A percentile compares a stretch with the other conserved stretches of the same genome.
phyloP scores from a whole-genome alignment of 2,888 invertebrate genomes.

The Drosophila colorata region DNA sequence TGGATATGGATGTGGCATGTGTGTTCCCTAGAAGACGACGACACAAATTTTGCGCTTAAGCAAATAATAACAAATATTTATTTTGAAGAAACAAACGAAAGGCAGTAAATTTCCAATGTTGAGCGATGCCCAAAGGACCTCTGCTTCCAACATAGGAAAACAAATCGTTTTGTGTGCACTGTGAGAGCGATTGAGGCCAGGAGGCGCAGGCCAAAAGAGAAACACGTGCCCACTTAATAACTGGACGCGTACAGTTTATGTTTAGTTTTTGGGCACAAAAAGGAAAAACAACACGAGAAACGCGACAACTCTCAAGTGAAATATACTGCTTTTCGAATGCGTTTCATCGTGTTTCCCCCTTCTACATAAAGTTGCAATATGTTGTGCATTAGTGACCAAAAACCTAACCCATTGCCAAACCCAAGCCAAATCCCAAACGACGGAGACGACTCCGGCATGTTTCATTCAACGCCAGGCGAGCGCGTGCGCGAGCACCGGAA shows the following conservation, averaged over 20 bases:
- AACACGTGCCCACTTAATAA: slow-evolving; percentile 78
- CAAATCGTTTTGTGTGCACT: slow-evolving; percentile 57
- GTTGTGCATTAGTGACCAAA: slow-evolving; percentile 70
- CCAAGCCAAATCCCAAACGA: slow-evolving; percentile 20
- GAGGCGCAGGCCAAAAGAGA: slow-evolving; percentile 11
- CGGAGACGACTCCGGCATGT: slow-evolving; percentile 6
- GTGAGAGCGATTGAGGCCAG: slow-evolving; percentile 11
- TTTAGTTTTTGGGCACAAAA: slow-evolving; percentile 31
- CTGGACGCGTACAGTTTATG: slow-evolving; percentile 18
- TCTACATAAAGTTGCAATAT: slow-evolving; percentile 76
- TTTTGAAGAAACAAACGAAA: slow-evolving; percentile 66
- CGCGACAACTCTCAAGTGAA: neutral
- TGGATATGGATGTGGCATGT: slow-evolving; percentile 6
- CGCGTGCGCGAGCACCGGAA: slow-evolving; percentile 62
- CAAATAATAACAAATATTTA: slow-evolving; percentile 69
- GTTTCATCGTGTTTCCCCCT: slow-evolving; percentile 27
- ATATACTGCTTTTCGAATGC: neutral
- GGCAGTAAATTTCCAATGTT: slow-evolving; percentile 34
- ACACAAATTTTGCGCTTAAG: slow-evolving; percentile 60
- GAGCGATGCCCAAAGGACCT: slow-evolving; percentile 50
- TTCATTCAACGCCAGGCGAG: slow-evolving; percentile 38
- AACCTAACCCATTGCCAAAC: slow-evolving; percentile 5
- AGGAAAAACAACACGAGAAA: slow-evolving; percentile 46
- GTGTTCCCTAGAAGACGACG: slow-evolving; percentile 44
- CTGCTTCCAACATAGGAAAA: slow-evolving; percentile 61